These are phyloP conservation scores for Gymnorhina tibicen DNA, from an alignment of 2,113 vertebrate species.

Conservation along the genomic window DNA sequence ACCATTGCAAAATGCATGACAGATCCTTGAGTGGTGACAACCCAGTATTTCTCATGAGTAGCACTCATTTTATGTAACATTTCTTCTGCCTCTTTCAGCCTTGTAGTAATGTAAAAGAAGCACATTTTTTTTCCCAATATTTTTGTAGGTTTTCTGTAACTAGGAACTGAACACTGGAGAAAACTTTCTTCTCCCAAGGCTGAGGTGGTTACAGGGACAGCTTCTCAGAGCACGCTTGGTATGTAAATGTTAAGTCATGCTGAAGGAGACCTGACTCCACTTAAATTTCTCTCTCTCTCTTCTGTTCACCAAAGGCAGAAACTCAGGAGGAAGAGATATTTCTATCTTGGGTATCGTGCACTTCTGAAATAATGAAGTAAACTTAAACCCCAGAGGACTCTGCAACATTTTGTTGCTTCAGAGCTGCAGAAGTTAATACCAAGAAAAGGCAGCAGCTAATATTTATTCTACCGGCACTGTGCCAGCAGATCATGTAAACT, in stretches of 20 bases:
- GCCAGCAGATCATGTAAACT: not conserved
- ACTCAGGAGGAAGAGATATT: not conserved
- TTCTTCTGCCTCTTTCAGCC: constrained; percentile 76
- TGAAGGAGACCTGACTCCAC: not conserved
- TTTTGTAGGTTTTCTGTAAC: not conserved
- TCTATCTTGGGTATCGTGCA: not conserved
- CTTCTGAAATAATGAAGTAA: not conserved
- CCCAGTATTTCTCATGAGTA: constrained; percentile 74
- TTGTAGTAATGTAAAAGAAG: constrained; percentile 69
- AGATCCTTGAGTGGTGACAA: constrained; percentile 76
- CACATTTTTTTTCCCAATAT: not conserved
- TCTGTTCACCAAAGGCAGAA: not conserved
- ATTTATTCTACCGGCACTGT: not conserved
- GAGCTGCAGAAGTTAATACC: not conserved
- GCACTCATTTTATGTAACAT: constrained; percentile 78
- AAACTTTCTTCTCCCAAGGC: not conserved
- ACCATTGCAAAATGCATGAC: constrained; percentile 80
- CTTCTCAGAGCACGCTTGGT: not conserved
- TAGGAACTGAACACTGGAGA: not conserved
- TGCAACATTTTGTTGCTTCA: not conserved
- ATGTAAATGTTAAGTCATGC: not conserved
- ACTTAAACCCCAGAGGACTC: not conserved
- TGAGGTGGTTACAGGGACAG: not conserved
- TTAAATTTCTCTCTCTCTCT: not conserved
- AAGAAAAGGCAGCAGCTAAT: not conserved